These are phyloP conservation scores for Hirtodrosophila confusa DNA, from an alignment of 2,888 invertebrate species.

Conservation along the genomic window DNA sequence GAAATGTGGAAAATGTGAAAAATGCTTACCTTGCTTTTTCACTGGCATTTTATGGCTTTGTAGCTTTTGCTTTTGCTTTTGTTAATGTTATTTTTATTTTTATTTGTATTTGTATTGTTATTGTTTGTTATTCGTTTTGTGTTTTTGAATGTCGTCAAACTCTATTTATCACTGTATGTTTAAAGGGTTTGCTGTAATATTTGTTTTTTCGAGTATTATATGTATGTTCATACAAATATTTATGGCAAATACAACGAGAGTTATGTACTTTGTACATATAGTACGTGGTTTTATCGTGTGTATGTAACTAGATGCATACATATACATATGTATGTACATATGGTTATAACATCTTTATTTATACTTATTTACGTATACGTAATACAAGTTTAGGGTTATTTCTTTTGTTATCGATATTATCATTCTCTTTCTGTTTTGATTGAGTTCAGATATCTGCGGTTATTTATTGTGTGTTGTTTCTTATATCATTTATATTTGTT, in stretches of 20 bases:
- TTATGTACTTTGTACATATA: no score
- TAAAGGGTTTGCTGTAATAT: slow-evolving; percentile 14
- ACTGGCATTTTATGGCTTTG: slow-evolving; percentile 66
- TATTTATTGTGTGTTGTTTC: not conserved
- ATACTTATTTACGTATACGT: not conserved
- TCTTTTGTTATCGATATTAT: not conserved
- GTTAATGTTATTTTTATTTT: slow-evolving; percentile 12
- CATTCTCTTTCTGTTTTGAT: slow-evolving; percentile 15
- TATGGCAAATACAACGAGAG: no score
- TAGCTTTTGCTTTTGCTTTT: slow-evolving; percentile 27
- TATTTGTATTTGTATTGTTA: not conserved
- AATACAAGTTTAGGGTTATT: no score
- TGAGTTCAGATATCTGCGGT: slow-evolving; percentile 2
- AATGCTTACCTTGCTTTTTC: slow-evolving; percentile 71
- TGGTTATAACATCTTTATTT: not conserved
- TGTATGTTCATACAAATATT: not conserved
- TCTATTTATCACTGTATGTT: slow-evolving; percentile 34
- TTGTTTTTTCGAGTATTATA: slow-evolving; percentile 4
- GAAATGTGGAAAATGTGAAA: slow-evolving; percentile 1
- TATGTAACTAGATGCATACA: no score
- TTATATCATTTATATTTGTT: not conserved
- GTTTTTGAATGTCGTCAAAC: slow-evolving; percentile 54
- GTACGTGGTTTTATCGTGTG: no score
- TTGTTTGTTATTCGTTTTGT: slow-evolving; percentile 21
- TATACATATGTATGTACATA: no score